These are phyloP conservation scores for Nezara viridula DNA, from an alignment of 2,888 invertebrate species.

Conservation along the genomic window DNA sequence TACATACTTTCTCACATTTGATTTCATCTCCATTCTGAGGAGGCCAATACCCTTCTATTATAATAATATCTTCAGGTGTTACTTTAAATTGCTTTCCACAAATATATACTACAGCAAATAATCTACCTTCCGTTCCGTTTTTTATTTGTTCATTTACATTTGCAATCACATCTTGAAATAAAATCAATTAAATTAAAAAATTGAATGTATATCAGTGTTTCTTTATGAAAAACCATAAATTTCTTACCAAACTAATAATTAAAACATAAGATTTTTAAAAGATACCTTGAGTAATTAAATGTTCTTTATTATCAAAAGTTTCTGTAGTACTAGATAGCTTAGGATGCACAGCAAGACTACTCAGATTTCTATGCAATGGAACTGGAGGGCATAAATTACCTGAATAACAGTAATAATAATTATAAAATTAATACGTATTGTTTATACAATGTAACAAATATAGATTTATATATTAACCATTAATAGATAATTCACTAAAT, in stretches of 20 bases:
- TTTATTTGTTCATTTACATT: constrained; percentile 77
- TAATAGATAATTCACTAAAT: neutral
- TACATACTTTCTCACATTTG: constrained; percentile 80
- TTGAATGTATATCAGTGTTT: neutral
- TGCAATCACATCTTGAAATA: constrained; percentile 72
- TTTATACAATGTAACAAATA: no score
- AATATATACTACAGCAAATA: constrained; percentile 87
- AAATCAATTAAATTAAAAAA: neutral
- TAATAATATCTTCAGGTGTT: constrained; percentile 86
- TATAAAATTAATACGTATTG: neutral
- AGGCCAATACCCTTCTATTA: constrained; percentile 87
- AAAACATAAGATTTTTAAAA: neutral
- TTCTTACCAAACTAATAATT: neutral
- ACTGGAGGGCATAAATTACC: neutral
- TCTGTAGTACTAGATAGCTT: neutral
- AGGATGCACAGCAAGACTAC: neutral
- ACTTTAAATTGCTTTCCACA: constrained; percentile 88
- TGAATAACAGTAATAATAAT: neutral
- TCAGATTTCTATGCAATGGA: neutral
- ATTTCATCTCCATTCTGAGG: constrained; percentile 88
- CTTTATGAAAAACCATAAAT: neutral
- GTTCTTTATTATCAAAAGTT: neutral
- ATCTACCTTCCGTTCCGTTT: constrained; percentile 73
- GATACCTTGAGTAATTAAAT: neutral
- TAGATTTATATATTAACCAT: neutral